Evolutionary conservation across 30 jellyfish, hydroid and myxozoan species (phyloP).

Genomic region (Hydra vulgaris): DNA sequence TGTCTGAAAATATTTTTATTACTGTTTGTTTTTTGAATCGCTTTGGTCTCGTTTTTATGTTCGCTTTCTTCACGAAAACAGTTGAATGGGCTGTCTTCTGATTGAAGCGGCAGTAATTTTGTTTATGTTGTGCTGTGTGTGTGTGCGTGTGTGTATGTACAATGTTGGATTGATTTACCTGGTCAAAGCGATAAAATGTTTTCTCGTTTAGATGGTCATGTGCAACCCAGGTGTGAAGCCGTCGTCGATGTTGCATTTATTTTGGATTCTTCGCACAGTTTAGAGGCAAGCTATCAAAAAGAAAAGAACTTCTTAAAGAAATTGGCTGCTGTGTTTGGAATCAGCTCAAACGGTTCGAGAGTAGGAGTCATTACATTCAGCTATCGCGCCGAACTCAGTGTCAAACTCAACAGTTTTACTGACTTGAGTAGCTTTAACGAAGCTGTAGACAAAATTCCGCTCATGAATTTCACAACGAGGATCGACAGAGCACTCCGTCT

Average conservation of each 20-base stretch:
- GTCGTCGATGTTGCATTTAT: conserved; percentile 41
- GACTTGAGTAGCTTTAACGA: conserved; percentile 16
- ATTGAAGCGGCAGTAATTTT: too few species aligned
- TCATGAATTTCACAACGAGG: conserved; percentile 45
- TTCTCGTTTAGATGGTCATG: conserved; percentile 5
- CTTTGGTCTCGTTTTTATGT: too few species aligned
- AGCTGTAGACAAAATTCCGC: conserved; percentile 47
- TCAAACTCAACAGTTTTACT: conserved; percentile 14
- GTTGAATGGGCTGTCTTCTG: too few species aligned
- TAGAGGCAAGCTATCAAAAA: conserved; percentile 34
- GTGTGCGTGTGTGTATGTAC: too few species aligned
- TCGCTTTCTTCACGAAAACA: too few species aligned
- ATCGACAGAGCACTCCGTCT: conserved; percentile 44
- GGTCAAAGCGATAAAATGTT: too few species aligned
- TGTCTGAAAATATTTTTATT: too few species aligned
- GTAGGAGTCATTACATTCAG: conserved; percentile 57
- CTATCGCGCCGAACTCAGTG: conserved; percentile 38
- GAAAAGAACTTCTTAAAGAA: conserved; percentile 52
- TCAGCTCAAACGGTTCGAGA: conserved; percentile 37
- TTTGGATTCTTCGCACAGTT: conserved; percentile 59
- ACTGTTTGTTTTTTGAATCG: too few species aligned
- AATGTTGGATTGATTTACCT: too few species aligned
- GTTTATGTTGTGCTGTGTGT: too few species aligned
- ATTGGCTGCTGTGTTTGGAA: conserved; percentile 28
- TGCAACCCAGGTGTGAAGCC: conserved; percentile 16